Evolutionary conservation across 2,797 vertebrate genomes (phyloP), one percentile per base, ranked within the genome.

Genomic region (Xenentodon cancila): DNA sequence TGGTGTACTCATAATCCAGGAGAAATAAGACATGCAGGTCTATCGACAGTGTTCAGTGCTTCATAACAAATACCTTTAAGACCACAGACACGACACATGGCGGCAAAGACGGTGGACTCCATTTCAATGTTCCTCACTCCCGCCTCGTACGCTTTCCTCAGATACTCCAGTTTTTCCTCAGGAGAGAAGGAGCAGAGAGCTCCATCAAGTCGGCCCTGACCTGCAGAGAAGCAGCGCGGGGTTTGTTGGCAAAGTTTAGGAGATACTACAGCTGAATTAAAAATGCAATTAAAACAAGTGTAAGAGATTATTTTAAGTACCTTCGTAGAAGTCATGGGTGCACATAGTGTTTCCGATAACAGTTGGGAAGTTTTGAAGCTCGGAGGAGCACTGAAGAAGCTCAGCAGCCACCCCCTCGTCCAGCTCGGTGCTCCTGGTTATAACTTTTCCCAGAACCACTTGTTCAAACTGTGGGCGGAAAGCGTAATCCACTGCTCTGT

Each of bases 311-410:
- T 49, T 27, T 51, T 34, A 70, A 47, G 48, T 47, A 96, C 95
- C 96, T 94, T 98, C 92, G 0, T 96, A 96, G 87, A 97, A 98
- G 84, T 97, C 94, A 1, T 94, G 91, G 56, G 94, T 96, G 89
- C 95, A 96, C 95, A 96, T 91, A 18, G 94, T 95, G 20, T 95
- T 95, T 69, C 95, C 91, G 0, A 93, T 90, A 64, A 96, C 90
- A 0, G 92, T 72, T 7, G 94, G 94, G 0, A 95, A 47, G 62
- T 88, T 80, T 0, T 75, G 54, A 9, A 93, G 88, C 71, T 95
- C 94, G 40, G 84, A 71, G 79, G 95, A 95, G 82, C 91, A 95
- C 69, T 91, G 77, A 5, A 96, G 83, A 0, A 96, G 91, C 18
- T 97, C 94, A 3, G 80, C 79, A 0, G 85, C 86, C 0, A 96